Evolutionary conservation across 1,140 invertebrate species (phyloP), one percentile per base, ranked within the genome.

Genomic region (Drosophila repleta): DNA sequence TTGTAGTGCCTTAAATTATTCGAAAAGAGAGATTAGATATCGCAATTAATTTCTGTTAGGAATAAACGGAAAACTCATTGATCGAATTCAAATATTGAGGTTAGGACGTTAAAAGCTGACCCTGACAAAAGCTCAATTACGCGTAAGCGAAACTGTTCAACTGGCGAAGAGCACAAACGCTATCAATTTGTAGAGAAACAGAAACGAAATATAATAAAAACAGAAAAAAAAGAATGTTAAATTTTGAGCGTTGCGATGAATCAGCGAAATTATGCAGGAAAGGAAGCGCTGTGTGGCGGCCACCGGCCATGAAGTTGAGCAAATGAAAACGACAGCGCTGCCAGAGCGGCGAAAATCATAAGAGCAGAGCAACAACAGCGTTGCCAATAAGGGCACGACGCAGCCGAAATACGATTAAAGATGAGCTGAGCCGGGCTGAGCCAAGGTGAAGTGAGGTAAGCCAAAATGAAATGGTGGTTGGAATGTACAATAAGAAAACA

Each of bases 221-320:
- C 49, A 17, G 46, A 65, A 72, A 66, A 79, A 73, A 57, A 21
- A 72, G 37, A 63, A 52, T 65, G 58, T 71, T 67, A 29, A 53
- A 49, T 66, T 57, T 65, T 67, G 45, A 53, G 49, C 68, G 48
- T 65, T 56, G 26, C 53, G 70, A 70, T 88, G 65, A 87, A 74
- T 79, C 70, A 85, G 81, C 77, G 35, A 52, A 81, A 81, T 74
- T 65, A 81, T 71, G 70, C 49, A 57, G 70, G 70, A 85, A 80
- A 81, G 65, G 52, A 73, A 64, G 51, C 62, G 43, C 48, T 29
- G 55, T n/a, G n/a, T n/a, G n/a, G n/a, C n/a, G n/a, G n/a, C n/a
- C n/a, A n/a, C n/a, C n/a, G n/a, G 41, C 62, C 80, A 76, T 80
- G 49, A 56, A 68, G 49, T 52, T 81, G 60, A 62, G 63, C 66